Evolutionary conservation across 2,888 invertebrate genomes (phyloP).

Genomic region (Diarsia dahlii): DNA sequence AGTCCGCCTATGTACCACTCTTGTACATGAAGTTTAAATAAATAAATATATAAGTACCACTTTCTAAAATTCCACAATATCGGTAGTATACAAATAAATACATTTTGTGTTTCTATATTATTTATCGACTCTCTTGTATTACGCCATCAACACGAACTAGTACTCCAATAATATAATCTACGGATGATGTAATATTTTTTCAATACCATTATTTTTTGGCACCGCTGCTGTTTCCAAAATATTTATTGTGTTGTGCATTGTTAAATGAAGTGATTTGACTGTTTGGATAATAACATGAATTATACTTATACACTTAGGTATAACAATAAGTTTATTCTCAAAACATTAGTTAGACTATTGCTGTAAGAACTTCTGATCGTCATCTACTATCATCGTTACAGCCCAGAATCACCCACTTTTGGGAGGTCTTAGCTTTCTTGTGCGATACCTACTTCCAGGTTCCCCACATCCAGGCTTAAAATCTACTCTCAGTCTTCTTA

Average conservation of each 20-base stretch:
- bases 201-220: neutral
- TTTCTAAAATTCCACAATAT: neutral
- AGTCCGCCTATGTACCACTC: no score
- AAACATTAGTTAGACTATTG: neutral
- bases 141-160: neutral
- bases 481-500: neutral
- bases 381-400: neutral
- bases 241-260: neutral
- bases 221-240: neutral
- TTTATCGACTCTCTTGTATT: neutral
- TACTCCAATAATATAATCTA: no score
- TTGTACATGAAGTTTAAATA: no score
- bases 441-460: neutral
- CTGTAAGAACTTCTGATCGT: neutral
- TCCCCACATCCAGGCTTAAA: neutral
- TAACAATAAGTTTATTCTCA: neutral
- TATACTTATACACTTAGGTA: no score
- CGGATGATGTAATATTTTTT: neutral
- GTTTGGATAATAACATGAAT: neutral
- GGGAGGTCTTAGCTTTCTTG: neutral
- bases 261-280: neutral
- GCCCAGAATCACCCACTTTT: neutral
- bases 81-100: neutral
- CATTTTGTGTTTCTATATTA: neutral
- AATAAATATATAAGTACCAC: no score